Base-by-base conservation (phyloP, 37 sponge, comb jelly and placozoan genomes). In the Haliclona indistincta region DNA sequence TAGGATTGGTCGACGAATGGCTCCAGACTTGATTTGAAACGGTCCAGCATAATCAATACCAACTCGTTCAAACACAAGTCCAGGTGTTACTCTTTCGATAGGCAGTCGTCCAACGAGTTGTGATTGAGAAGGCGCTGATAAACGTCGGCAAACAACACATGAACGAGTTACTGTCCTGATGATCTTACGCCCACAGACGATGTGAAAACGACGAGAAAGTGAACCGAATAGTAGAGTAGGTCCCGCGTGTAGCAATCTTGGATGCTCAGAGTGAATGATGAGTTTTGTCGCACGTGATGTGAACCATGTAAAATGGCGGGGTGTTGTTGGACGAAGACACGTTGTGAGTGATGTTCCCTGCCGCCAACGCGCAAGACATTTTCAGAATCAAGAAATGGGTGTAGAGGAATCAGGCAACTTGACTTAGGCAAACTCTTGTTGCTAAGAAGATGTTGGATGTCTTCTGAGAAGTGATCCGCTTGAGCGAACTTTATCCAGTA, bases 71-170 rank as follows among this genome's bases (percentile, higher is more conserved):
- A 61, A 61, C 7, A 29, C 7, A 30, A 11, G 25, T 29, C 29
- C 29, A 30, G 63, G 49, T 13, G 81, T 62, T 35, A 79, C 66
- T 32, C 81, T 1, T 56, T 80, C 70, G 33, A 34, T 29, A 41
- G 81, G 81, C 1, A 47, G 49, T 61, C 10, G 25, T 11, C 63
- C 63, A 8, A 61, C 15, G 15, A 61, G 10, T 29, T 61, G 63
- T 7, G 8, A 11, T 19, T 23, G 33, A 61, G 63, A 19, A 19
- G 13, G 8, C 8, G 10, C 49, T 17, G 49, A 47, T 13, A 17
- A 13, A 47, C 13, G 49, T 17, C 49, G 13, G 13, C 49, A 47
- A 8, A 13, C 13, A 13, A 13, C 49, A 47, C 49, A 47, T 47
- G 8, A 13, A 17, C 49, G 8, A 13, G 13, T 47, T 47, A 47